Conservation (phyloP, 1,140 invertebrate species). For the Drosophila pallidifrons region DNA sequence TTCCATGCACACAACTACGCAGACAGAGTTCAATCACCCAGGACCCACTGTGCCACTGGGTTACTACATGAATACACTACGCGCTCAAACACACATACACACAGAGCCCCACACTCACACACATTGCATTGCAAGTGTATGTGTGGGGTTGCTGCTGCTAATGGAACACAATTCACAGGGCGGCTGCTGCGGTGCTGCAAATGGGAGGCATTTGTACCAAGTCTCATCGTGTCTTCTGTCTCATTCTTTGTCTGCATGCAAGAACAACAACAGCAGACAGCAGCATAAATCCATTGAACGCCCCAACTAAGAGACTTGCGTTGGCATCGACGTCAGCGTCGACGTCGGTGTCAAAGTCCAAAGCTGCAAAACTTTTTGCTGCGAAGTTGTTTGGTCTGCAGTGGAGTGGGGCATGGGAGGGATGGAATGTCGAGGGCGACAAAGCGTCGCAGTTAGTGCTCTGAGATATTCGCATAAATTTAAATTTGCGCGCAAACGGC, state of each 20-base stretch:
- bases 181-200: conserved; percentile 42
- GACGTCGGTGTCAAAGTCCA: conserved; percentile 54
- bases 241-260: conserved; percentile 53
- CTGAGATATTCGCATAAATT: conserved; percentile 74
- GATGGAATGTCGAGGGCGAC: conserved; percentile 26
- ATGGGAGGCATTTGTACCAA: conserved; percentile 51
- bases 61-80: conserved; percentile 32
- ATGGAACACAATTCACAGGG: conserved; percentile 78
- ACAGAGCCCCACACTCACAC: conserved; percentile 22
- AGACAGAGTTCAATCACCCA: conserved; percentile 26
- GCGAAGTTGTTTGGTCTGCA: background rate
- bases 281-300: conserved; percentile 35
- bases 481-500: conserved; percentile 75
- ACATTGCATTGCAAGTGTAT: conserved; percentile 30
- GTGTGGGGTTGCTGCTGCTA: conserved; percentile 73
- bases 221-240: conserved; percentile 34
- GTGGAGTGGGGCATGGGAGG: background rate
- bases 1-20: background rate
- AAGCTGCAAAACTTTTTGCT: conserved; percentile 63
- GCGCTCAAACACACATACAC: conserved; percentile 23
- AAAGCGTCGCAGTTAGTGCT: conserved; percentile 65
- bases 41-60: conserved; percentile 47
- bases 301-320: conserved; percentile 28
- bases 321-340: conserved; percentile 9
- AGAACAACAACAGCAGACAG: conserved; percentile 50